Percentiles rank a stretch among this genome's conserved stretches.
Conservation (phyloP, 92 coral and sea anemone species). For the Phenganax stokvisi region DNA sequence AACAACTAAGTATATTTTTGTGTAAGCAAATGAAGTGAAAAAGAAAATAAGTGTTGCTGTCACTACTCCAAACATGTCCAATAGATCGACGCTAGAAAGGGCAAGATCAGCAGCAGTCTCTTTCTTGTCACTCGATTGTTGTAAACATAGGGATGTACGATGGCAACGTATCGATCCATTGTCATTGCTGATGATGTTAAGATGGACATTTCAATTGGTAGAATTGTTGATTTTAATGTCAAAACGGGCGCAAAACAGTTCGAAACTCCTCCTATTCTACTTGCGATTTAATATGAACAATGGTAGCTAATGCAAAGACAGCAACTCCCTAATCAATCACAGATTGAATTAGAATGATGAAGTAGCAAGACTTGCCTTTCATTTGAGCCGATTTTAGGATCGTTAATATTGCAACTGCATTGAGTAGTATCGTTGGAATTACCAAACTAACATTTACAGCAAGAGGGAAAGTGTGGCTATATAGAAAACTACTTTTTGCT, state of each 20-base stretch:
- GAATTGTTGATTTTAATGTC: not conserved
- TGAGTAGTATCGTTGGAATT: not conserved
- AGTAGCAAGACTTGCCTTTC: not conserved
- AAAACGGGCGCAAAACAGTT: not conserved
- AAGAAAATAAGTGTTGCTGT: not conserved
- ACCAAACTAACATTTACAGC: too few species aligned
- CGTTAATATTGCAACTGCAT: not conserved
- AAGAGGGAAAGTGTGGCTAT: not conserved
- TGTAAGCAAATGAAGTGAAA: not conserved
- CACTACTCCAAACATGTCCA: not conserved
- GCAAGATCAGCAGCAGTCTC: not conserved
- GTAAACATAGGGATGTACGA: conserved; percentile 7
- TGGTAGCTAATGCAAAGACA: not conserved
- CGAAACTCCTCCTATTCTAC: not conserved
- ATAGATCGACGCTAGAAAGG: not conserved
- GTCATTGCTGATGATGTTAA: not conserved
- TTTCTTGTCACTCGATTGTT: not conserved
- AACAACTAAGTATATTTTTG: conserved; percentile 5
- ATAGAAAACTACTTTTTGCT: too few species aligned
- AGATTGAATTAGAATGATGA: not conserved
- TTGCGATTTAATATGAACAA: not conserved
- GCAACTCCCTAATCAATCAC: not conserved
- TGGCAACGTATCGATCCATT: not conserved
- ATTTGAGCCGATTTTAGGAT: not conserved
- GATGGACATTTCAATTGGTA: not conserved